Evolutionary conservation across 1,140 invertebrate species (phyloP), one percentile per base, ranked within the genome.

Genomic region (Cotesia typhae): DNA sequence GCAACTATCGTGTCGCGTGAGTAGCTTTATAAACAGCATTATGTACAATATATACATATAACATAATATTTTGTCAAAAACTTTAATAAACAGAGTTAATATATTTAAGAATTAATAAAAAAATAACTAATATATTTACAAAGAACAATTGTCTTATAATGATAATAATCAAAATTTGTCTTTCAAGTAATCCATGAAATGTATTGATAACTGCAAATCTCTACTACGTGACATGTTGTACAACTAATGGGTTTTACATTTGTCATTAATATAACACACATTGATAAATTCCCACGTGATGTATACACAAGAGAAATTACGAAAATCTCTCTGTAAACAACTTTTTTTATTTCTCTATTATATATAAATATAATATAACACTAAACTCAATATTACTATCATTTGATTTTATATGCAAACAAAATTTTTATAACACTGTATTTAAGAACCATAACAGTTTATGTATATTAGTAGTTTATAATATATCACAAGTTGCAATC

Each of bases 141-240:
- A 4, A 41, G 4, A 55, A 20, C 59, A 52, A 38, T 59, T 47
- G 77, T 77, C 73, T 70, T 71, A 69, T 52, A 79, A 47, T 47
- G 41, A 82, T 77, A 78, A 81, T 78, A 79, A 83, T 79, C 35
- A 52, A 1, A 37, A 14, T 38, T 51, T 38, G 61, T 68, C 14
- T 52, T 52, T 67, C 78, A 74, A 77, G 76, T 79, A 79, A 83
- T 80, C 75, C 77, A 77, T 28, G 72, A 59, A 60, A 53, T 41
- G 63, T 70, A 65, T 73, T 68, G 61, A 78, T 72, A 75, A 78
- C 80, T 77, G 77, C 81, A 85, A 87, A 87, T 87, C 84, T 85
- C 80, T 65, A 57, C 77, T 85, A 85, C 84, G 84, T 86, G 85
- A 83, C 81, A 79, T 82, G 83, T 82, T 85, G 77, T 73, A 74